Conservation (phyloP, 64 coral and sea anemone species). For the Orbicella faveolata region DNA sequence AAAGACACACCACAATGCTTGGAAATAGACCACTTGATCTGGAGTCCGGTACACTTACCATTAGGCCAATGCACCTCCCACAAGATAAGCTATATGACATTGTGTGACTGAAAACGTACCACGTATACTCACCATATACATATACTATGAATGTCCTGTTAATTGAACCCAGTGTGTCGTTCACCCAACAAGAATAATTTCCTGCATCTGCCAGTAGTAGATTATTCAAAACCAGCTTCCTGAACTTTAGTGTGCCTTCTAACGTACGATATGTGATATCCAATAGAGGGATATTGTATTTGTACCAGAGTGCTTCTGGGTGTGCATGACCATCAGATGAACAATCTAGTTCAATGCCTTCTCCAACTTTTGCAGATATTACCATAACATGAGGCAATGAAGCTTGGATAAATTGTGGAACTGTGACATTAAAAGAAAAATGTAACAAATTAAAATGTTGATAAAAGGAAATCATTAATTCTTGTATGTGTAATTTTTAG, state of each 20-base stretch:
- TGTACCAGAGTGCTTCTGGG: conserved; percentile 37
- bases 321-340: neutral
- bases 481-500: too few species aligned
- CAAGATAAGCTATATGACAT: too few species aligned
- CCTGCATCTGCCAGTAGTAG: conserved; percentile 51
- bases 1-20: too few species aligned
- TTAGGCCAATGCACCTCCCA: too few species aligned
- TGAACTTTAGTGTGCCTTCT: neutral
- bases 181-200: conserved; percentile 28
- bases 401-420: neutral
- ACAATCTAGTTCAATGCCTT: conserved; percentile 9
- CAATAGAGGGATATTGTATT: conserved; percentile 33
- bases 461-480: too few species aligned
- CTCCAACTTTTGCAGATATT: conserved; percentile 9
- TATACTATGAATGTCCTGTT: conserved; percentile 19
- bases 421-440: neutral
- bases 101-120: neutral
- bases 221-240: conserved; percentile 28
- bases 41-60: too few species aligned
- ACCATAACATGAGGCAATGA: neutral
- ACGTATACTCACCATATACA: conserved; percentile 30
- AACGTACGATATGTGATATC: conserved; percentile 27
- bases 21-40: too few species aligned
- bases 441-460: neutral
- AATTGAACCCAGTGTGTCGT: neutral